Percentiles rank a stretch among this genome's conserved stretches.
These are phyloP conservation scores for Pharmacophagus antenor DNA, from an alignment of 2,888 invertebrate genomes.

Conservation along the genomic window DNA sequence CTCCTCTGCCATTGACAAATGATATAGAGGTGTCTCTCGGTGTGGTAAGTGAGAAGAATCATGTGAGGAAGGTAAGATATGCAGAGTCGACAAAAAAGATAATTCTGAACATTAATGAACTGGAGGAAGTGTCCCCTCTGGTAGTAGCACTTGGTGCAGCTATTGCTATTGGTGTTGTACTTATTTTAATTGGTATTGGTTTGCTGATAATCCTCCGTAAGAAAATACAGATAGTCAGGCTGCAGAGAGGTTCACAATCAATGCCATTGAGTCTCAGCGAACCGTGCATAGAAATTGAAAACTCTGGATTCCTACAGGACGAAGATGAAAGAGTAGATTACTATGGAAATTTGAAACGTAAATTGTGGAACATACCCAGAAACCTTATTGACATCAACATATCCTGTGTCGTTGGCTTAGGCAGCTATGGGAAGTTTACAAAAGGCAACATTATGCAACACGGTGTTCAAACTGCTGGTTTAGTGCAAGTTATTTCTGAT, in stretches of 20 bases:
- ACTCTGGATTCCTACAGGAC: slow-evolving; percentile 88
- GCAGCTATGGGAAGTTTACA: slow-evolving; percentile 89
- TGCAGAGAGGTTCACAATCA: slow-evolving; percentile 72
- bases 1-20: slow-evolving; percentile 82
- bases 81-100: slow-evolving; percentile 80
- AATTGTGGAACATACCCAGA: slow-evolving; percentile 86
- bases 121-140: slow-evolving; percentile 69
- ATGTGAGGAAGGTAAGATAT: slow-evolving; percentile 84
- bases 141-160: slow-evolving; percentile 79
- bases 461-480: slow-evolving; percentile 71
- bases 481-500: slow-evolving; percentile 85
- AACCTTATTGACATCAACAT: slow-evolving; percentile 87
- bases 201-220: slow-evolving; percentile 82
- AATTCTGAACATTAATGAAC: slow-evolving; percentile 75
- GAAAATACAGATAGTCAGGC: slow-evolving; percentile 65
- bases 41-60: slow-evolving; percentile 85
- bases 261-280: slow-evolving; percentile 88
- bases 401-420: slow-evolving; percentile 85
- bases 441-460: slow-evolving; percentile 85
- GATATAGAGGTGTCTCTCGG: slow-evolving; percentile 86
- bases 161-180: slow-evolving; percentile 86
- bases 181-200: slow-evolving; percentile 83
- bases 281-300: slow-evolving; percentile 90
- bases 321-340: slow-evolving; percentile 85
- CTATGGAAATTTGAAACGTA: slow-evolving; percentile 87